phyloP scores from a whole-genome alignment of 1,140 invertebrate species.

The honey bee (Apis mellifera) region DNA sequence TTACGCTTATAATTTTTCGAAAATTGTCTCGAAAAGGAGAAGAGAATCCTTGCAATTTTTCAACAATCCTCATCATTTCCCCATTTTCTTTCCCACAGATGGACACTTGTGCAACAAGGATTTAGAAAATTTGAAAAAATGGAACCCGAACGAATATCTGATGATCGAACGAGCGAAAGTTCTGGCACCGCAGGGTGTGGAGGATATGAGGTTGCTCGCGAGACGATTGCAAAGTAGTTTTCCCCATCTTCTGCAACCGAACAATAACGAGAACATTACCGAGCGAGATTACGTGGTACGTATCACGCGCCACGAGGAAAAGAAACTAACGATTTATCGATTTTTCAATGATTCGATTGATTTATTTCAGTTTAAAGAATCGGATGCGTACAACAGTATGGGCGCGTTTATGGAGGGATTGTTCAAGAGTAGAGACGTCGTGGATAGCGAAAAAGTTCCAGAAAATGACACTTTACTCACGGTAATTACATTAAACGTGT shows the following conservation, averaged over 20 bases:
- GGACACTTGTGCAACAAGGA: slow-evolving; percentile 78
- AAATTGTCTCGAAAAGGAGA: too few species aligned
- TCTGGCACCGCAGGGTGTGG: slow-evolving; percentile 74
- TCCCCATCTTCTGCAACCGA: slow-evolving; percentile 70
- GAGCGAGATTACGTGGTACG: slow-evolving; percentile 67
- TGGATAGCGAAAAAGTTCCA: slow-evolving; percentile 46
- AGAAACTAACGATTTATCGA: too few species aligned
- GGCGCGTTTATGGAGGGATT: slow-evolving; percentile 74
- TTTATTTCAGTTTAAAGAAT: slow-evolving; percentile 73
- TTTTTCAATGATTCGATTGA: background rate
- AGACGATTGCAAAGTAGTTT: slow-evolving; percentile 74
- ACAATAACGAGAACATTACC: slow-evolving; percentile 49
- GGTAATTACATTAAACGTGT: slow-evolving; percentile 54
- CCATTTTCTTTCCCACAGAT: slow-evolving; percentile 56
- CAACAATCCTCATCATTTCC: too few species aligned
- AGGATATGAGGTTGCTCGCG: slow-evolving; percentile 75
- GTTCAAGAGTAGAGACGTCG: slow-evolving; percentile 68
- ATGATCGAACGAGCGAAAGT: slow-evolving; percentile 60
- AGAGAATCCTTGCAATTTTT: too few species aligned
- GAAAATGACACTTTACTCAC: slow-evolving; percentile 71
- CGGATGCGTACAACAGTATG: slow-evolving; percentile 67
- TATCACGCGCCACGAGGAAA: background rate
- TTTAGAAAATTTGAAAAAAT: slow-evolving; percentile 73
- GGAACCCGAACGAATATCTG: slow-evolving; percentile 69
- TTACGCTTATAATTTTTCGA: too few species aligned